These are phyloP conservation scores for Beroe forskalii DNA, from an alignment of 37 sponge, comb jelly and placozoan species.

Conservation along the genomic window DNA sequence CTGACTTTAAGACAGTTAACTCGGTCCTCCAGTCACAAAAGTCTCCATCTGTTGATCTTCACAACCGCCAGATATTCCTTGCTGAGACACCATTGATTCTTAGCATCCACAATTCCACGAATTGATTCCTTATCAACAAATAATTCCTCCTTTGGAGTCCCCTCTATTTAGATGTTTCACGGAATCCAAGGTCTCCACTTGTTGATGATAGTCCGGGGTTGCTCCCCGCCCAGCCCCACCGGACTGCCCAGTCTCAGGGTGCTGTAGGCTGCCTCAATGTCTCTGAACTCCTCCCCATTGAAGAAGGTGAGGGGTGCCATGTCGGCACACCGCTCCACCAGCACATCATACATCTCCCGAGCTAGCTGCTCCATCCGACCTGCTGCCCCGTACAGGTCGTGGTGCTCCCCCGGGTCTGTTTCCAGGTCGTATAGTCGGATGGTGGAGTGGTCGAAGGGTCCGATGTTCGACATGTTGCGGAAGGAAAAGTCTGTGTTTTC, in stretches of 20 bases:
- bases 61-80: no score
- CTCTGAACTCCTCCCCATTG: not conserved
- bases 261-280: not conserved
- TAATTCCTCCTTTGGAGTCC: no score
- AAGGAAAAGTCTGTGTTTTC: not conserved
- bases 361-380: not conserved
- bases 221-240: no score
- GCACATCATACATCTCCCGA: not conserved
- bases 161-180: no score
- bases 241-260: not conserved
- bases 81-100: no score
- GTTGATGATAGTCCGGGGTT: not conserved
- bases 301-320: not conserved
- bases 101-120: no score
- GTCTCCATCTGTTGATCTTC: no score
- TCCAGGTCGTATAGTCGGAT: slow-evolving; percentile 1
- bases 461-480: not conserved
- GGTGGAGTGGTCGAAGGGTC: not conserved
- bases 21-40: no score
- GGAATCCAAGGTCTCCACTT: slow-evolving; percentile 25
- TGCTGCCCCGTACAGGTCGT: not conserved
- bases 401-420: not conserved
- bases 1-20: no score
- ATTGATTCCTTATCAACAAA: no score
- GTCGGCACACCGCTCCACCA: not conserved